A percentile compares a stretch with the other conserved stretches of the same genome.
These are phyloP conservation scores for Nothobranchius furzeri DNA, from an alignment of 2,113 vertebrate species.

Conservation along the genomic window DNA sequence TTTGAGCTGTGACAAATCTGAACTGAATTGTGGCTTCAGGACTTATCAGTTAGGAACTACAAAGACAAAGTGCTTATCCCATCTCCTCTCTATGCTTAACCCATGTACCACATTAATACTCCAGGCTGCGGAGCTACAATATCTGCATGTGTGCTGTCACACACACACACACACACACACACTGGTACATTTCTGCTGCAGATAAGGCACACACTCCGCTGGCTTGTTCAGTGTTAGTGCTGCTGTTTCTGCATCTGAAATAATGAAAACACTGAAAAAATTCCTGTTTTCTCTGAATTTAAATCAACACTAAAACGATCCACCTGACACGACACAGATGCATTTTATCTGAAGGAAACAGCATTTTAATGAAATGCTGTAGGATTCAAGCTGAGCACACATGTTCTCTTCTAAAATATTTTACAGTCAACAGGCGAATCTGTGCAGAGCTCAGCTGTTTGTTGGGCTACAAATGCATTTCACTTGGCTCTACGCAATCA, in stretches of 20 bases:
- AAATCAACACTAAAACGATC: background rate
- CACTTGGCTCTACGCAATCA: background rate
- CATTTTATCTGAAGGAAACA: background rate
- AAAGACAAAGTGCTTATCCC: slow-evolving; percentile 12
- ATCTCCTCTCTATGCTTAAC: slow-evolving; percentile 2
- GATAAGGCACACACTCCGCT: background rate
- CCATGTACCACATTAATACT: slow-evolving; percentile 13
- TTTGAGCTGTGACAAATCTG: slow-evolving; percentile 31
- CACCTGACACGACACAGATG: background rate
- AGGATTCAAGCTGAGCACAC: background rate
- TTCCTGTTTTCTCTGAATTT: background rate
- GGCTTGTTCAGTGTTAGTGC: background rate
- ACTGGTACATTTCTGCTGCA: background rate
- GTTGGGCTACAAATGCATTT: background rate
- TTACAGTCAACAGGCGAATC: background rate
- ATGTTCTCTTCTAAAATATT: background rate
- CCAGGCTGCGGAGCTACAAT: background rate
- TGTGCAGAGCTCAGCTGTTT: background rate
- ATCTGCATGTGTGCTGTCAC: background rate
- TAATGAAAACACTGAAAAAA: background rate
- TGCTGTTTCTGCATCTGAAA: background rate
- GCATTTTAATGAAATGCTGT: background rate
- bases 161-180: background rate
- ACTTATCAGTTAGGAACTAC: slow-evolving; percentile 10
- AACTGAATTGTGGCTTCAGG: slow-evolving; percentile 22